A percentile compares a stretch with the other conserved stretches of the same genome.
These are phyloP conservation scores for Mya arenaria DNA, from an alignment of 1,140 invertebrate genomes.

Conservation along the genomic window DNA sequence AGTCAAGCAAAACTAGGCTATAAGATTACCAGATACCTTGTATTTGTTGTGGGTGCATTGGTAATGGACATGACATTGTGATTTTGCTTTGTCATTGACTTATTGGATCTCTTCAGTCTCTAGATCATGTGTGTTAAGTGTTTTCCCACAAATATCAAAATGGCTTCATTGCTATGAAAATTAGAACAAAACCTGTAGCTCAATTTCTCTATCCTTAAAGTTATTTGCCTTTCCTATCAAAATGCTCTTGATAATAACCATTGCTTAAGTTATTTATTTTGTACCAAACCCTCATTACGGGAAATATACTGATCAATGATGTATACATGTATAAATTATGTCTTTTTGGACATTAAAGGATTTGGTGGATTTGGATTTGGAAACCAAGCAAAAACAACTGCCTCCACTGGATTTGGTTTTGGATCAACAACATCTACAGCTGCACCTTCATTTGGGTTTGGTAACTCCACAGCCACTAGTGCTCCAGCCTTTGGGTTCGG, in stretches of 20 bases:
- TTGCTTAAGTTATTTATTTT: background rate
- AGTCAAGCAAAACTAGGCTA: background rate
- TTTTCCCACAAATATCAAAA: background rate
- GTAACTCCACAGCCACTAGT: conserved; percentile 20
- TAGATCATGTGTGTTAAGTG: background rate
- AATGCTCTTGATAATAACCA: background rate
- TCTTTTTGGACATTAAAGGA: conserved; percentile 3
- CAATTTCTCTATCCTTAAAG: background rate
- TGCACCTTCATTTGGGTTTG: conserved; percentile 52
- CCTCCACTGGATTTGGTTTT: conserved; percentile 60
- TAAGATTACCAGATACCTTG: background rate
- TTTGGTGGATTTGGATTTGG: conserved; percentile 37
- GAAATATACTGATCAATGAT: background rate
- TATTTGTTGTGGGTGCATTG: background rate
- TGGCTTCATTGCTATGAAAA: background rate
- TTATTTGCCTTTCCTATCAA: background rate
- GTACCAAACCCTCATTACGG: background rate
- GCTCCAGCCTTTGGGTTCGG: conserved; percentile 48
- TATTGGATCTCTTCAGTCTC: background rate
- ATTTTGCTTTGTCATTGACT: background rate
- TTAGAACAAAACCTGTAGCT: background rate
- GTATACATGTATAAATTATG: background rate
- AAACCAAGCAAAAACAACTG: conserved; percentile 24
- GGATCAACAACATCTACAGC: conserved; percentile 58
- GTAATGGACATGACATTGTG: background rate